Evolutionary conservation across 1,140 invertebrate species (phyloP), one percentile per base, ranked within the genome.

Genomic region (Neotoxoptera formosana): DNA sequence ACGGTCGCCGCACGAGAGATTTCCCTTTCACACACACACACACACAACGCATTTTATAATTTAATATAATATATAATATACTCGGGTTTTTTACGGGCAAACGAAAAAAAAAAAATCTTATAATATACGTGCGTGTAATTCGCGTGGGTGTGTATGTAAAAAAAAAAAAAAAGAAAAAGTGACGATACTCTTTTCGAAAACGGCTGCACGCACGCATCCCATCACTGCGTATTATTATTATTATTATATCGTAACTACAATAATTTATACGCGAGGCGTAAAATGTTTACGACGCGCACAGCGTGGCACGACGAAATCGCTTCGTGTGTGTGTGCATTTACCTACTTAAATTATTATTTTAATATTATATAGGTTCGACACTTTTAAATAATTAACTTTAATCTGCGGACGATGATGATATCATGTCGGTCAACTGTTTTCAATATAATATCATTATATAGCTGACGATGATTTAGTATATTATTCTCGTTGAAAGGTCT

Each of bases 21-120:
- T 90, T 90, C 89, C 89, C 89, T 90, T 90, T 90, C 89, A 90
- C 89, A 34, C 36, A 36, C 53, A n/a, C n/a, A n/a, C n/a, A n/a
- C n/a, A n/a, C n/a, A n/a, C n/a, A n/a, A n/a, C n/a, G n/a, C n/a
- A 53, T 56, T 90, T 51, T 90, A 41, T 60, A n/a, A n/a, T 60
- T 67, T 89, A 51, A 88, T 53, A 36, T 88, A 53, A 84, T 84
- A 48, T 51, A 47, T 86, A n/a, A 86, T 48, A 14, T 84, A 76
- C 30, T 76, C 17, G n/a, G n/a, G 30, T 67, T 30, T 60, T 76
- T 76, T 76, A 76, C n/a, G n/a, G 30, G 60, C 60, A 76, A 76
- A 76, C n/a, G 60, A 67, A 56, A 76, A 56, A 76, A 56, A 76
- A 67, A 67, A 76, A 76, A 76, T n/a, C 60, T 34, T 45, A 25